Conservation (phyloP, 1,140 invertebrate genomes). For the Homalodisca vitripennis region DNA sequence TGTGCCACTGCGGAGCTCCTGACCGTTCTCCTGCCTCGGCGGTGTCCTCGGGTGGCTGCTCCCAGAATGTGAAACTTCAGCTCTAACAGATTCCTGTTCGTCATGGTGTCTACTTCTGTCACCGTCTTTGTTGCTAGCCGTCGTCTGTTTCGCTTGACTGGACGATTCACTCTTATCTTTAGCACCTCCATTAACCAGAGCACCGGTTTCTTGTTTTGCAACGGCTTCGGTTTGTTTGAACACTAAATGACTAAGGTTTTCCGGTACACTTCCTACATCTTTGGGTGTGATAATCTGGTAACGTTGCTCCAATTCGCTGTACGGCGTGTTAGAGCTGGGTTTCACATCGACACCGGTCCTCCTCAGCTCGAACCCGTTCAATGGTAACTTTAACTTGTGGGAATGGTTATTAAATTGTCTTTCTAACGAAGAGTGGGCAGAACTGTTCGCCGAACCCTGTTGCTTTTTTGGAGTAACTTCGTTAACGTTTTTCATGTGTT, state of each 20-base stretch:
- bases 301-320: slow-evolving; percentile 26
- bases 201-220: neutral
- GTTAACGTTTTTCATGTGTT: neutral
- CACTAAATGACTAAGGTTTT: neutral
- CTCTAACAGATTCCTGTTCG: slow-evolving; percentile 8
- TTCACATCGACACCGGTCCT: neutral
- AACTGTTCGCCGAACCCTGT: slow-evolving; percentile 44
- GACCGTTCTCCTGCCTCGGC: slow-evolving; percentile 9
- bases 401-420: neutral
- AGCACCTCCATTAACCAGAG: neutral
- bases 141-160: neutral
- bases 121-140: slow-evolving; percentile 21
- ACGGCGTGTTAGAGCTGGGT: neutral
- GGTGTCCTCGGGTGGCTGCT: neutral
- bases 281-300: slow-evolving; percentile 29
- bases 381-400: slow-evolving; percentile 1
- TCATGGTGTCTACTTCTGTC: slow-evolving; percentile 12
- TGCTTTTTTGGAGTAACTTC: slow-evolving; percentile 36
- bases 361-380: slow-evolving; percentile 15
- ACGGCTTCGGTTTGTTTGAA: neutral
- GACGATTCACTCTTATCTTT: neutral
- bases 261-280: slow-evolving; percentile 2
- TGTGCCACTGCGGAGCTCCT: neutral
- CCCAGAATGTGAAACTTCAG: neutral
- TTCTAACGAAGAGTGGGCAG: slow-evolving; percentile 31